Evolutionary conservation across 2,113 vertebrate genomes (phyloP).

Genomic region (Petrocephalus zakoni): DNA sequence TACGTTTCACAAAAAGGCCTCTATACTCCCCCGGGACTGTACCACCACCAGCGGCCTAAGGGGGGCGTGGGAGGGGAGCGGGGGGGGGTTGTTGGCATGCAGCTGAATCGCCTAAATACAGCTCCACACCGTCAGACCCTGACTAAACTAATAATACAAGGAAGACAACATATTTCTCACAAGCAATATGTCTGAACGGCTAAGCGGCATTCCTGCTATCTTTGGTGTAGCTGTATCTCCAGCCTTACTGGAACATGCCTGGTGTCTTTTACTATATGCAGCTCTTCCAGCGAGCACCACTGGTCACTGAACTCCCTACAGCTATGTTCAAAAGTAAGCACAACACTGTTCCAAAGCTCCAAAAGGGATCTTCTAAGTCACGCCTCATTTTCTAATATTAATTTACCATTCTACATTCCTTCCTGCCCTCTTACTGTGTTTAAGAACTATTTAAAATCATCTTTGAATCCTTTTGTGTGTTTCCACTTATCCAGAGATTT

Average conservation of each 20-base stretch:
- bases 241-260: constrained; percentile 33
- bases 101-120: not conserved
- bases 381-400: not conserved
- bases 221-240: constrained; percentile 58
- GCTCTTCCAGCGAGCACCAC: not conserved
- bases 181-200: no score
- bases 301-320: not conserved
- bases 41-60: not conserved
- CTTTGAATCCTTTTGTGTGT: not conserved
- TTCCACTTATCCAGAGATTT: not conserved
- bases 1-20: constrained; percentile 14
- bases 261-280: not conserved
- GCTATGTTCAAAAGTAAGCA: not conserved
- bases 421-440: not conserved
- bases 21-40: not conserved
- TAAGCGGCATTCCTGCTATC: constrained; percentile 6
- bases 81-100: not conserved
- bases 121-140: not conserved
- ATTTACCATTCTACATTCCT: constrained; percentile 14
- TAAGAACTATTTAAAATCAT: not conserved
- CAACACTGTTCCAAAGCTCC: not conserved
- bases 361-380: not conserved
- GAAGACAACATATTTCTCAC: not conserved
- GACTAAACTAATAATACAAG: not conserved
- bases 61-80: not conserved